Evolutionary conservation across 2,888 invertebrate genomes (phyloP).

Genomic region (Chouioia cunea): DNA sequence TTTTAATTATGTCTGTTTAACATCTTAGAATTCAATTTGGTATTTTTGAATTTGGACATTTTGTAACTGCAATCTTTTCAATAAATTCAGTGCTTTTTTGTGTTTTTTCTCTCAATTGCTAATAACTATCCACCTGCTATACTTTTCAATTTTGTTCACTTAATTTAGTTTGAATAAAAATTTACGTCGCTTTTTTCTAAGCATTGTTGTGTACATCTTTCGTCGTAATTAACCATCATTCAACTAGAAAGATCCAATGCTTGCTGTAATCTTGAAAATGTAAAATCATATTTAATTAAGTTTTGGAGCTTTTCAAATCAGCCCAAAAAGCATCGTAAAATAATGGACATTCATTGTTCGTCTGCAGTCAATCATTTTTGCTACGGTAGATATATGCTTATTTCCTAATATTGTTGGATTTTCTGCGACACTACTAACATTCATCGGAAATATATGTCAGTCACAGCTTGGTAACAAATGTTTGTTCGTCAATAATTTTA

Average conservation of each 20-base stretch:
- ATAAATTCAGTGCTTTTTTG: not conserved
- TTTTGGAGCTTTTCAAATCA: too few species aligned
- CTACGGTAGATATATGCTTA: too few species aligned
- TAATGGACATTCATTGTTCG: too few species aligned
- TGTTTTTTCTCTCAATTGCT: too few species aligned
- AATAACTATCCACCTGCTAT: too few species aligned
- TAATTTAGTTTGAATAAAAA: not conserved
- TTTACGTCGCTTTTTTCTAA: constrained; percentile 33
- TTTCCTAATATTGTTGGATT: constrained; percentile 7
- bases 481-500: constrained; percentile 11
- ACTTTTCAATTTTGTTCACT: too few species aligned
- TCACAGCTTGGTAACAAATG: constrained; percentile 27
- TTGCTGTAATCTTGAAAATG: too few species aligned
- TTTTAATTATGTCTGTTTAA: constrained; percentile 46
- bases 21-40: not conserved
- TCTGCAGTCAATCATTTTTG: too few species aligned
- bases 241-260: too few species aligned
- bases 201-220: not conserved
- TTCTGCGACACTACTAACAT: constrained; percentile 20
- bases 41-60: not conserved
- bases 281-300: too few species aligned
- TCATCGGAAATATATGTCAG: constrained; percentile 8
- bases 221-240: too few species aligned
- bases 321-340: too few species aligned
- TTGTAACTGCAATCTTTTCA: not conserved